Base-by-base conservation (phyloP, 1,140 invertebrate species). In the Drosophila sp. region DNA sequence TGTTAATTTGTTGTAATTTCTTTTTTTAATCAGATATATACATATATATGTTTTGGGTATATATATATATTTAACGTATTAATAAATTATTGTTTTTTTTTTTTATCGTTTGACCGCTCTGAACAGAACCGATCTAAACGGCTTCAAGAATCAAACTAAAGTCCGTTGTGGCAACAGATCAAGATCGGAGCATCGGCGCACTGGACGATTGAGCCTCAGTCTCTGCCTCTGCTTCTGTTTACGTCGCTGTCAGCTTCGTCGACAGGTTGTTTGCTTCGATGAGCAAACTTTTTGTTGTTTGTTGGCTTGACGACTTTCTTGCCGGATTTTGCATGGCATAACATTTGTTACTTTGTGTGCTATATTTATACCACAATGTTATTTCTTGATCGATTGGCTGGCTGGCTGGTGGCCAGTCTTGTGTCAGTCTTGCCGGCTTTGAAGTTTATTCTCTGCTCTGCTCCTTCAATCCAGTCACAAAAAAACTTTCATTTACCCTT, bases 81-180 rank as follows among this genome's bases (percentile, higher is more conserved):
- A 44, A 23, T 50, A 25, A 47, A 23, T 47, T 44, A 23, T 44
- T 44, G 17, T 62, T 30, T 62, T n/a, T 17, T 25, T 11, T 54
- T 47, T 40, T 60, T 38, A 70, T 77, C 54, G 33, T 47, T 71
- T 77, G 65, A 67, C 71, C 72, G 69, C 70, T 73, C 73, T 64
- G 47, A 72, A 79, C 77, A 91, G 90, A 91, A 91, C 90, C 90
- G 90, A 91, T 91, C 90, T 91, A 90, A 90, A 82, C 90, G 86
- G 86, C 90, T 78, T 81, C 90, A 90, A 91, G 90, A 91, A 91
- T 91, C 82, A 90, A 91, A 91, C 90, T 91, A 85, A 91, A 80
- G 73, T 79, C 66, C 70, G 44, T 68, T 67, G 58, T 68, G 76
- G 70, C 35, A 62, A 71, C 75, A 76, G 47, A 61, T 50, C 58